Conservation (phyloP, 2,797 vertebrate species). For the Enteromius fasciolatus region DNA sequence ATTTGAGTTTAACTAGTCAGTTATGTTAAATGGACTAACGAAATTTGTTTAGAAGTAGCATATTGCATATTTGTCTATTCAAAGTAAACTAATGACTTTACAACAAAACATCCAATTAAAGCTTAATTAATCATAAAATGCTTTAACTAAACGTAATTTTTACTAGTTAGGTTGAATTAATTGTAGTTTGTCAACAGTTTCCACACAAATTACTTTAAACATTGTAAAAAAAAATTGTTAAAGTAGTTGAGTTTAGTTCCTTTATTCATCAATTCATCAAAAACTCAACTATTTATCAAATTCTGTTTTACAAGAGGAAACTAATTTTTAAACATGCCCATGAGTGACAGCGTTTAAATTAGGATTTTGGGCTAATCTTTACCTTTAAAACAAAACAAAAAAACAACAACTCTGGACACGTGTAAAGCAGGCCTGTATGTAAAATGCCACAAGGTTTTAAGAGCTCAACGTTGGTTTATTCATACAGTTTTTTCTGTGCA, state of each 20-base stretch:
- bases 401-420: too few species aligned
- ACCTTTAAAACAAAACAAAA: too few species aligned
- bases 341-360: too few species aligned
- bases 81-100: too few species aligned
- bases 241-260: too few species aligned
- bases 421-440: too few species aligned
- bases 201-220: slow-evolving; percentile 1
- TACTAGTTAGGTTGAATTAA: neutral
- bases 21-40: neutral
- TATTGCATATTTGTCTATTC: too few species aligned
- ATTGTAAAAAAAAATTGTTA: neutral
- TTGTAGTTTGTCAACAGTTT: neutral
- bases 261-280: neutral
- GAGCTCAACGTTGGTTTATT: too few species aligned
- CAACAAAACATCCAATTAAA: neutral
- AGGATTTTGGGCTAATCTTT: too few species aligned
- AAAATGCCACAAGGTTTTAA: too few species aligned
- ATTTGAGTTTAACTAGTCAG: neutral
- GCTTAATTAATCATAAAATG: neutral
- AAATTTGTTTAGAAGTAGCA: neutral
- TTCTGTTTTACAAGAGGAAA: neutral
- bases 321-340: neutral
- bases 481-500: too few species aligned
- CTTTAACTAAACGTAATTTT: neutral
- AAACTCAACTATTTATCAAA: neutral